phyloP scores from a whole-genome alignment of 1,140 invertebrate species.

The Thaumetopoea pityocampa region DNA sequence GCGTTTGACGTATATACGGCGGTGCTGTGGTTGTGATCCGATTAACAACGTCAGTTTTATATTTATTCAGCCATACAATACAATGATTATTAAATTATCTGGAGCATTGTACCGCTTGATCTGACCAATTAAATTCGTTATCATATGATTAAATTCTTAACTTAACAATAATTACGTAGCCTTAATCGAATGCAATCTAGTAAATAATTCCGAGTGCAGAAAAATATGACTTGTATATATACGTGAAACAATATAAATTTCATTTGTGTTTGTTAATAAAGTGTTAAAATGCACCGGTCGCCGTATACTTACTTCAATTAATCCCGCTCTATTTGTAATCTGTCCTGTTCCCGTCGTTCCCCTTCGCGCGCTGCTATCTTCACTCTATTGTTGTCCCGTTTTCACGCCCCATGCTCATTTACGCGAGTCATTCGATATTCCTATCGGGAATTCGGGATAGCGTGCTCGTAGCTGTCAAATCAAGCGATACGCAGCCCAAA shows the following conservation, averaged over 20 bases:
- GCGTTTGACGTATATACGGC: slow-evolving; percentile 72
- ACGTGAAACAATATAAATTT: slow-evolving; percentile 2
- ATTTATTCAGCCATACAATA: slow-evolving; percentile 29
- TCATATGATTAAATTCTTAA: slow-evolving; percentile 11
- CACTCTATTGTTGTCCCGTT: slow-evolving; percentile 40
- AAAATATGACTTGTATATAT: slow-evolving; percentile 8
- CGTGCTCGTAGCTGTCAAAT: slow-evolving; percentile 67
- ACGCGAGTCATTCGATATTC: slow-evolving; percentile 51
- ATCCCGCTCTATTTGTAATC: slow-evolving; percentile 61
- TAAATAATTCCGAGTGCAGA: slow-evolving; percentile 10
- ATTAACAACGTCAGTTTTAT: slow-evolving; percentile 73
- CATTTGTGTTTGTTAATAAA: slow-evolving; percentile 19
- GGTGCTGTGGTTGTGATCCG: slow-evolving; percentile 72
- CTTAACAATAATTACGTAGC: slow-evolving; percentile 5
- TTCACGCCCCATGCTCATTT: slow-evolving; percentile 51
- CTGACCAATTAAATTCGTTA: slow-evolving; percentile 22
- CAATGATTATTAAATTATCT: slow-evolving; percentile 13
- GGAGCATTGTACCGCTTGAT: slow-evolving; percentile 42
- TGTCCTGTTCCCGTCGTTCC: slow-evolving; percentile 47
- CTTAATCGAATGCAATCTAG: slow-evolving; percentile 10
- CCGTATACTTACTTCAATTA: slow-evolving; percentile 53
- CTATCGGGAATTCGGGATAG: slow-evolving; percentile 65
- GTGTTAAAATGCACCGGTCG: slow-evolving; percentile 28
- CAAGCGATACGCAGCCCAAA: slow-evolving; percentile 42
- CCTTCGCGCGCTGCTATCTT: slow-evolving; percentile 50